phyloP scores from a whole-genome alignment of 2,888 invertebrate genomes.

The Tachina grossa region DNA sequence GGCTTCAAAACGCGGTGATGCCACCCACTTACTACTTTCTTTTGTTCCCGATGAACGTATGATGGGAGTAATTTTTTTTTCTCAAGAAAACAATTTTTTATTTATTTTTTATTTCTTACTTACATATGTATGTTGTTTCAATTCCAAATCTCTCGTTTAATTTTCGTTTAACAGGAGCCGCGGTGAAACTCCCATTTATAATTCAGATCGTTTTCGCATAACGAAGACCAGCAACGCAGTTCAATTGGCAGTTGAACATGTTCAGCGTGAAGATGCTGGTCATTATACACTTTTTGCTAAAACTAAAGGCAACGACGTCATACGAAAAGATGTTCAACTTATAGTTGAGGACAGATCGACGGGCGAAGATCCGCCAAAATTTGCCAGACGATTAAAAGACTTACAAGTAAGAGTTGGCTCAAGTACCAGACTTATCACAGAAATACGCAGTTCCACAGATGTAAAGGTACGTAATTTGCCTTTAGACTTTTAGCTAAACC shows the following conservation, averaged over 20 bases:
- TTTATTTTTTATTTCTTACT: neutral
- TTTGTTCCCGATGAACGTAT: too few relatives aligned
- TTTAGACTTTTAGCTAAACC: neutral
- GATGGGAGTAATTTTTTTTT: too few relatives aligned
- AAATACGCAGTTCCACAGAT: constrained; percentile 90
- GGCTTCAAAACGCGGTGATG: too few relatives aligned
- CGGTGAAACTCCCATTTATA: constrained; percentile 86
- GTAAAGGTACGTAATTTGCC: constrained; percentile 86
- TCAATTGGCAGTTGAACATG: constrained; percentile 89
- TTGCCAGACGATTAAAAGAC: constrained; percentile 92
- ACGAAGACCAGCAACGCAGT: constrained; percentile 85
- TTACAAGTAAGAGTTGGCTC: constrained; percentile 95
- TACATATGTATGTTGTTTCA: neutral
- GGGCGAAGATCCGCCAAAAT: constrained; percentile 90
- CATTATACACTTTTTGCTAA: constrained; percentile 89
- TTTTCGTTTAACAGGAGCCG: constrained; percentile 82
- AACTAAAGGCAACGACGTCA: constrained; percentile 84
- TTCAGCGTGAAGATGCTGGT: constrained; percentile 88
- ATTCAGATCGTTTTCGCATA: constrained; percentile 86
- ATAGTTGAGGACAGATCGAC: constrained; percentile 85
- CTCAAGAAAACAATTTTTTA: neutral
- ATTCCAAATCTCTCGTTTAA: neutral
- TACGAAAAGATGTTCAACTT: constrained; percentile 84
- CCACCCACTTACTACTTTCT: too few relatives aligned
- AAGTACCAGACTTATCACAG: constrained; percentile 91